Conservation (phyloP, 2,113 vertebrate species). For the Seriola aureovittata region DNA sequence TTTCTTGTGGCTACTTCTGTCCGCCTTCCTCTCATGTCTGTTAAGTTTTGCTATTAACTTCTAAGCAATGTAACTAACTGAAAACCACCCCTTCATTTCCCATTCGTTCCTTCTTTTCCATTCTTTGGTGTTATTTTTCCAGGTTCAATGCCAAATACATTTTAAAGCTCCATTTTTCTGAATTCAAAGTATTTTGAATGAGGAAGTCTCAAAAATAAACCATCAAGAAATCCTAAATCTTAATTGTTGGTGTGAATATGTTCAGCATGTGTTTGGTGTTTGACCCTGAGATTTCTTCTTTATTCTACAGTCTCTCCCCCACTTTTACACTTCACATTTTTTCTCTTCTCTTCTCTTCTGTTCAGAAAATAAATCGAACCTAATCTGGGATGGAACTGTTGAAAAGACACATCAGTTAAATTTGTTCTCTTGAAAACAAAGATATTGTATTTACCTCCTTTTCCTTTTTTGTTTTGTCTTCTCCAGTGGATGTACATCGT, state of each 20-base stretch:
- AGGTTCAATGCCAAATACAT: slow-evolving; percentile 56
- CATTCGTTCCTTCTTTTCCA: background rate
- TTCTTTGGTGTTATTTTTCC: background rate
- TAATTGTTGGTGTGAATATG: background rate
- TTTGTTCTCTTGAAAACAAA: background rate
- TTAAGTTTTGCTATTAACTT: slow-evolving; percentile 35
- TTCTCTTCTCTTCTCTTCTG: slow-evolving; percentile 17
- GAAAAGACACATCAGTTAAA: slow-evolving; percentile 9
- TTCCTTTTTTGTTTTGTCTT: background rate
- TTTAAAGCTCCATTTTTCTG: background rate
- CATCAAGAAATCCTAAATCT: background rate
- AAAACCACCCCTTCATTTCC: slow-evolving; percentile 1
- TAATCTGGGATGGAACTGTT: slow-evolving; percentile 56
- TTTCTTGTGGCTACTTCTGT: slow-evolving; percentile 74
- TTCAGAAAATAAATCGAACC: slow-evolving; percentile 30
- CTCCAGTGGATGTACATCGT: slow-evolving; percentile 97
- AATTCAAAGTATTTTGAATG: background rate
- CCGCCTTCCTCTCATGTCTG: slow-evolving; percentile 33
- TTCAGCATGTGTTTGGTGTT: slow-evolving; percentile 61
- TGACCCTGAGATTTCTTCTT: slow-evolving; percentile 30
- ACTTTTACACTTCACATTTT: background rate
- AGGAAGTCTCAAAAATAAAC: background rate
- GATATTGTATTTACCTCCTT: background rate
- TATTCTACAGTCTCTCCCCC: background rate
- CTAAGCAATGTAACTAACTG: slow-evolving; percentile 48